phyloP scores from a whole-genome alignment of 2,888 invertebrate species.

The Heterodera filipjevi region DNA sequence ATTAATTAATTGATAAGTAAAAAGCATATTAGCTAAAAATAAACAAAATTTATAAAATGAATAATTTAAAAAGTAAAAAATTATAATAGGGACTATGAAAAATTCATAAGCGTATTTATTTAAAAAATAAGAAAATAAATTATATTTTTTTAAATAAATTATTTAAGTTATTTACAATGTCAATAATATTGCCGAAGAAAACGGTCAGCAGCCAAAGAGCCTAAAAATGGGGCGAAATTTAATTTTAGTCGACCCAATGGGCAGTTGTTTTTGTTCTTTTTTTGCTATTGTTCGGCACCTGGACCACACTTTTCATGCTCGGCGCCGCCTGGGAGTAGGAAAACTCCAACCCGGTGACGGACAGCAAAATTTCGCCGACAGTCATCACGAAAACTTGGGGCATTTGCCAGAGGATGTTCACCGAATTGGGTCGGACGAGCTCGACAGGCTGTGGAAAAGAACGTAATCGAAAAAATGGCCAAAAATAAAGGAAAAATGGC shows the following conservation, averaged over 20 bases:
- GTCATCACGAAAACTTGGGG: conserved; percentile 93
- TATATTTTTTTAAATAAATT: neutral
- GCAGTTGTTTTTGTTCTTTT: neutral
- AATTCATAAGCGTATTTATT: too few relatives aligned
- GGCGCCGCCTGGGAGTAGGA: conserved; percentile 86
- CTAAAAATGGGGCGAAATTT: conserved; percentile 64
- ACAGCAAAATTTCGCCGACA: conserved; percentile 90
- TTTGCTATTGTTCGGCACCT: conserved; percentile 41
- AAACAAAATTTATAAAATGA: neutral
- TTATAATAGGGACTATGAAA: too few relatives aligned
- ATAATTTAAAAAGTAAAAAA: neutral
- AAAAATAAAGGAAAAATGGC: neutral
- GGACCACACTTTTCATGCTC: conserved; percentile 88
- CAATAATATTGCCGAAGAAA: conserved; percentile 89
- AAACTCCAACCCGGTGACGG: conserved; percentile 91
- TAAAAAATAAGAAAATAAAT: too few relatives aligned
- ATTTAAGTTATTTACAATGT: conserved; percentile 73
- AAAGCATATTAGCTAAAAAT: too few relatives aligned
- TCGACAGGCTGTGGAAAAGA: neutral
- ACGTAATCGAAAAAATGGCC: too few relatives aligned
- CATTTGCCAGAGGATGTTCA: conserved; percentile 71
- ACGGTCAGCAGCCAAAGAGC: conserved; percentile 90
- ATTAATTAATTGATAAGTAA: neutral
- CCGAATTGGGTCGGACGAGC: conserved; percentile 54
- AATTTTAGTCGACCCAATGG: neutral